Conservation (phyloP, 2,888 invertebrate genomes). For the Linyphia triangularis region DNA sequence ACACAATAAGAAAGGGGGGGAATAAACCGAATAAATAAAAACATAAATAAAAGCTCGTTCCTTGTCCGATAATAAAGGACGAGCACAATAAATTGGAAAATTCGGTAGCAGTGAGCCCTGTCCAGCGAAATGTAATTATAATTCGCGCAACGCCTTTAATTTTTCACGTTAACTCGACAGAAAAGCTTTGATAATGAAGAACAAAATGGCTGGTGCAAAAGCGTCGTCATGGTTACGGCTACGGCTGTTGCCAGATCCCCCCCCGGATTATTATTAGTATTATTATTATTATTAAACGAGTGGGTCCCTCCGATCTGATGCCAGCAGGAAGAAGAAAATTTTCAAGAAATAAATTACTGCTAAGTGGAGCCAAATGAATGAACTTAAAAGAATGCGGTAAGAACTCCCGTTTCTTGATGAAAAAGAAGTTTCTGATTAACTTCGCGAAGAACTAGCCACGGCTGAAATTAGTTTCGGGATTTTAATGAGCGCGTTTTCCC, state of each 20-base stretch:
- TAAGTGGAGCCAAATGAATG: conserved; percentile 69
- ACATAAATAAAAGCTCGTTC: conserved; percentile 28
- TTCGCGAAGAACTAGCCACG: conserved; percentile 59
- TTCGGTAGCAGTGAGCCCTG: conserved; percentile 20
- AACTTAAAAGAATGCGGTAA: conserved; percentile 65
- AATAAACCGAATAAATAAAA: neutral
- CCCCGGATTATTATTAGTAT: conserved; percentile 66
- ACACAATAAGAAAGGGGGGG: neutral
- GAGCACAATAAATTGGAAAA: conserved; percentile 65
- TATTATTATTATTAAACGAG: conserved; percentile 70
- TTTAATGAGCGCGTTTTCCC: conserved; percentile 69
- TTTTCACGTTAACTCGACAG: conserved; percentile 65
- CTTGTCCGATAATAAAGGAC: conserved; percentile 57
- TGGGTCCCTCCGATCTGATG: conserved; percentile 54
- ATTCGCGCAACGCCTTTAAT: conserved; percentile 66
- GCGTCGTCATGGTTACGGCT: conserved; percentile 57
- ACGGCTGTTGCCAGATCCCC: conserved; percentile 63
- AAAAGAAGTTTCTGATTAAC: conserved; percentile 71
- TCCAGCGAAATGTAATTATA: conserved; percentile 63
- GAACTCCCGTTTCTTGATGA: conserved; percentile 17
- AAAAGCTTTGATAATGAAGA: conserved; percentile 63
- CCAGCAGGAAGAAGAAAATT: conserved; percentile 49
- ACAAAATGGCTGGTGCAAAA: conserved; percentile 59
- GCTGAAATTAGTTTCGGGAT: conserved; percentile 66
- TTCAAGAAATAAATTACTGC: conserved; percentile 63